Percentiles rank a stretch among this genome's conserved stretches.
phyloP scores from a whole-genome alignment of 2,113 vertebrate species.

The Vidua chalybeata region DNA sequence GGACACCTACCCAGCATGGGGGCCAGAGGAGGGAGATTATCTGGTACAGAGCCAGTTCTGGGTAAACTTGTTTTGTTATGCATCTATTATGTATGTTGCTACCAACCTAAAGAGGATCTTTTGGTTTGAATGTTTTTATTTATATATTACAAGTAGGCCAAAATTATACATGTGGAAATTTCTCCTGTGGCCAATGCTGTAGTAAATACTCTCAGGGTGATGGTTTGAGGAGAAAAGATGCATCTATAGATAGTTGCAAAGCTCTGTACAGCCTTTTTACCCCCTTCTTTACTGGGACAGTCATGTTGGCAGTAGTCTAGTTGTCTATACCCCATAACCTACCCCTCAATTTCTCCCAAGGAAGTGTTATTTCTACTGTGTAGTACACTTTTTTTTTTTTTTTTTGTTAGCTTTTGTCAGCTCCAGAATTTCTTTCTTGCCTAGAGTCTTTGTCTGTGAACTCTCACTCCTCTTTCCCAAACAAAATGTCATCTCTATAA shows the following conservation, averaged over 20 bases:
- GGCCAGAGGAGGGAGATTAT: neutral
- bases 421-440: neutral
- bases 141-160: neutral
- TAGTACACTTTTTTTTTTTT: rapidly evolving
- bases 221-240: neutral
- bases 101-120: neutral
- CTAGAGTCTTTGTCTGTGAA: neutral
- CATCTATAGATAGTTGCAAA: neutral
- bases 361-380: neutral
- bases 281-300: neutral
- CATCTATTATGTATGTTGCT: neutral
- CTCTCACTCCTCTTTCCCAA: neutral
- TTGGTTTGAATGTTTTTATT: neutral
- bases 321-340: neutral
- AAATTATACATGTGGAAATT: neutral
- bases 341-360: neutral
- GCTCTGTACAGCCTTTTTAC: neutral
- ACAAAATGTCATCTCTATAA: neutral
- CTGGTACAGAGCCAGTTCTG: neutral
- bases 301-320: neutral
- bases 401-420: neutral
- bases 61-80: neutral
- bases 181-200: neutral
- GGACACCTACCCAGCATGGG: rapidly evolving
- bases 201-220: neutral